These are phyloP conservation scores for Nematopogon swammerdamellus DNA, from an alignment of 2,888 invertebrate species.

Conservation along the genomic window DNA sequence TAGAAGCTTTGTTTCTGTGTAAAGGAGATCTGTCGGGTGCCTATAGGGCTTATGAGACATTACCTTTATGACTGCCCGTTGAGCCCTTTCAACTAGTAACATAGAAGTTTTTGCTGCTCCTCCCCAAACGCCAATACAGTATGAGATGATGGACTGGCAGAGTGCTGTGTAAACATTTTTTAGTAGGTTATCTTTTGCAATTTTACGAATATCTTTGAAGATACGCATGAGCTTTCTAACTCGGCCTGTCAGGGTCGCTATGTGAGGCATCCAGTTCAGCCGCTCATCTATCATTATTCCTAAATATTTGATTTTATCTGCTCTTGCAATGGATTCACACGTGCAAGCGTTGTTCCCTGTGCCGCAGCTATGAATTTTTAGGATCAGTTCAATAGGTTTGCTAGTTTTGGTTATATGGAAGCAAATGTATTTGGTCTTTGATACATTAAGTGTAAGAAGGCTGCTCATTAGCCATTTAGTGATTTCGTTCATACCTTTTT, in stretches of 20 bases:
- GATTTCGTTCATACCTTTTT: neutral
- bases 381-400: neutral
- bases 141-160: slow-evolving; percentile 1
- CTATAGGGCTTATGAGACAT: neutral
- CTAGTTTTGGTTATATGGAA: neutral
- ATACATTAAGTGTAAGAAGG: neutral
- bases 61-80: slow-evolving; percentile 1
- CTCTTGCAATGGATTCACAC: neutral
- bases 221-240: slow-evolving; percentile 1
- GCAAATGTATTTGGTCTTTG: neutral
- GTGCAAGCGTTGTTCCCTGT: neutral
- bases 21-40: neutral
- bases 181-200: neutral
- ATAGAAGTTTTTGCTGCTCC: neutral
- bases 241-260: neutral
- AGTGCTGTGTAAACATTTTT: slow-evolving; percentile 3
- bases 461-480: neutral
- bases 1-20: neutral
- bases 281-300: slow-evolving; percentile 2
- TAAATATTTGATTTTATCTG: neutral
- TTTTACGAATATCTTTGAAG: neutral
- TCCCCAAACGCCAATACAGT: slow-evolving; percentile 1
- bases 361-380: neutral
- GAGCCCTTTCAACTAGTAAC: neutral
- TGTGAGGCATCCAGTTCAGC: neutral